phyloP scores from a whole-genome alignment of 1,140 invertebrate species.

The Drosophila gunungcola region DNA sequence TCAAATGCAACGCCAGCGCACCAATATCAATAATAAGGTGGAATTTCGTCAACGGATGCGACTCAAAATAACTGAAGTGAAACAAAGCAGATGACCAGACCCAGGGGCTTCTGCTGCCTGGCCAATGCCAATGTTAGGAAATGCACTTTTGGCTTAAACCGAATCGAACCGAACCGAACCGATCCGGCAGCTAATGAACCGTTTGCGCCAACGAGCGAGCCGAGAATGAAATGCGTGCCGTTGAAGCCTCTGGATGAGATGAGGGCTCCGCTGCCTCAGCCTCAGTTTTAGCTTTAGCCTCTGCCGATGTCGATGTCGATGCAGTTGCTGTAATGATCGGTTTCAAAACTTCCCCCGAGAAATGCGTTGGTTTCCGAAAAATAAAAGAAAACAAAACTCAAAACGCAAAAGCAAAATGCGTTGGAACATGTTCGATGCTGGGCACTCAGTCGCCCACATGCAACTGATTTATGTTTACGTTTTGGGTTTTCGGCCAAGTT shows the following conservation, averaged over 20 bases:
- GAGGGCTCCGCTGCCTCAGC: constrained; percentile 15
- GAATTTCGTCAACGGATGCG: constrained; percentile 67
- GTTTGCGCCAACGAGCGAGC: constrained; percentile 56
- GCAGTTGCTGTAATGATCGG: constrained; percentile 42
- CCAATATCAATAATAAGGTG: constrained; percentile 39
- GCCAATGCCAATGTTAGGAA: constrained; percentile 76
- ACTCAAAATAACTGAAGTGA: constrained; percentile 42
- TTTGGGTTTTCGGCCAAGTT: constrained; percentile 9
- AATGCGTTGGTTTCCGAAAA: constrained; percentile 49
- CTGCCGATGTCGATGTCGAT: constrained; percentile 6
- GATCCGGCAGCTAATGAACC: constrained; percentile 46
- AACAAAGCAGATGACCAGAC: constrained; percentile 47
- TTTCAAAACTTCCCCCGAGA: constrained; percentile 60
- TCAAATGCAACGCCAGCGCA: constrained; percentile 42
- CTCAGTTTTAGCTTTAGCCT: not conserved
- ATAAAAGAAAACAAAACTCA: constrained; percentile 41
- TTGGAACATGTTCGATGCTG: constrained; percentile 76
- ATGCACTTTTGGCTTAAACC: constrained; percentile 52
- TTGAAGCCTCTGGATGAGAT: constrained; percentile 15
- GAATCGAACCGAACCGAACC: constrained; percentile 28
- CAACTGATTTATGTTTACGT: constrained; percentile 44
- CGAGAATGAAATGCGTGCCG: constrained; percentile 70
- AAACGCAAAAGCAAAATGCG: constrained; percentile 39
- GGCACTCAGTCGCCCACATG: constrained; percentile 53
- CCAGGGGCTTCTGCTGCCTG: constrained; percentile 44